Conservation (phyloP, 2,113 vertebrate genomes). For the Lycaon pictus region DNA sequence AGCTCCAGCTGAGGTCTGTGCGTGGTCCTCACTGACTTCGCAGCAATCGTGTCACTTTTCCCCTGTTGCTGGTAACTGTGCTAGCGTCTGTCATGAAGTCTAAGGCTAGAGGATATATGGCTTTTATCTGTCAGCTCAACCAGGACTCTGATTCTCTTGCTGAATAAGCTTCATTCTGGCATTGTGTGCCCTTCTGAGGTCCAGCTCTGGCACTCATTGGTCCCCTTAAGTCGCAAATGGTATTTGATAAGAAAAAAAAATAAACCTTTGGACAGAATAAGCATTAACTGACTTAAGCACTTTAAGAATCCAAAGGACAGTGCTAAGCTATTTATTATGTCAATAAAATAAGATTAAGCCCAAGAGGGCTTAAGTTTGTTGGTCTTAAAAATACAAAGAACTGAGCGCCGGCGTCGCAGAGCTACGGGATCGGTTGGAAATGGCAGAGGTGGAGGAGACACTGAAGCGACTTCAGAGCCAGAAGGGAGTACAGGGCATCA, state of each 20-base stretch:
- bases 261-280: background rate
- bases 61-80: background rate
- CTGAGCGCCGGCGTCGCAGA: too few species aligned
- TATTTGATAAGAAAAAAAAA: background rate
- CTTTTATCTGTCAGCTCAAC: background rate
- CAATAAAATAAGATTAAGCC: background rate
- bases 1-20: background rate
- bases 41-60: background rate
- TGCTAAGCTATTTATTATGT: background rate
- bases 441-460: too few species aligned
- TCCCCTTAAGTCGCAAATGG: background rate
- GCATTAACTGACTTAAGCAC: background rate
- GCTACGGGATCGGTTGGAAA: too few species aligned
- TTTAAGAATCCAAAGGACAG: background rate
- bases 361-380: background rate
- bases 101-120: background rate
- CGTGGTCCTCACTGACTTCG: background rate
- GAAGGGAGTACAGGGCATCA: too few species aligned
- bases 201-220: background rate
- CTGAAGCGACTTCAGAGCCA: too few species aligned
- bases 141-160: background rate
- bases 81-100: background rate
- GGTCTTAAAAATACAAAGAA: background rate
- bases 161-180: background rate
- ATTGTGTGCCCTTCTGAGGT: background rate